Conservation (phyloP, 2,888 invertebrate species). For the Eledone cirrhosa region DNA sequence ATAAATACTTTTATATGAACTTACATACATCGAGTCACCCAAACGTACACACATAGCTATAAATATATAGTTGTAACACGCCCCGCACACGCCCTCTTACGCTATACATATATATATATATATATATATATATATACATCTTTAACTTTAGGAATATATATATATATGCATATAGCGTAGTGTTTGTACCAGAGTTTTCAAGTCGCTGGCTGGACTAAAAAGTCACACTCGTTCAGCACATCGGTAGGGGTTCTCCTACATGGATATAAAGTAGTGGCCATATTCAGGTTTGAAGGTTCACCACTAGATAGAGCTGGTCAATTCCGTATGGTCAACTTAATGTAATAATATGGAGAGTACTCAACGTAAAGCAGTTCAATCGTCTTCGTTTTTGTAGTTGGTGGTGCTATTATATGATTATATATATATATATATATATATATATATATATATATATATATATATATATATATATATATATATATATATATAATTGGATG, state of each 20-base stretch:
- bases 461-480: constrained; percentile 6
- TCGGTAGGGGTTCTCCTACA: too few species aligned
- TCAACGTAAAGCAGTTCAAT: too few species aligned
- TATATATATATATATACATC: constrained; percentile 1
- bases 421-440: neutral
- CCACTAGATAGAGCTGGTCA: too few species aligned
- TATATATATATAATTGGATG: neutral
- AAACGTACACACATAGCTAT: neutral
- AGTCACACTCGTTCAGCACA: too few species aligned
- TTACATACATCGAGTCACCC: neutral
- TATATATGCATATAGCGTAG: neutral
- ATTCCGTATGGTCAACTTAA: too few species aligned
- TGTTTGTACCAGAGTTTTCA: neutral
- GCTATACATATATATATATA: neutral
- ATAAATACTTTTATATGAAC: too few species aligned
- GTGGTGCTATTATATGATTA: too few species aligned
- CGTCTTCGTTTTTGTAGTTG: too few species aligned
- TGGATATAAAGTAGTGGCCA: too few species aligned
- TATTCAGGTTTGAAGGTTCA: too few species aligned
- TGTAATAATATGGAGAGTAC: too few species aligned
- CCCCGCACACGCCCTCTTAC: neutral
- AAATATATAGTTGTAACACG: neutral
- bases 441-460: neutral
- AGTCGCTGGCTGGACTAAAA: too few species aligned
- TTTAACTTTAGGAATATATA: neutral